These are phyloP conservation scores for Sarcophaga carnaria DNA, from an alignment of 2,888 invertebrate genomes.

Conservation along the genomic window DNA sequence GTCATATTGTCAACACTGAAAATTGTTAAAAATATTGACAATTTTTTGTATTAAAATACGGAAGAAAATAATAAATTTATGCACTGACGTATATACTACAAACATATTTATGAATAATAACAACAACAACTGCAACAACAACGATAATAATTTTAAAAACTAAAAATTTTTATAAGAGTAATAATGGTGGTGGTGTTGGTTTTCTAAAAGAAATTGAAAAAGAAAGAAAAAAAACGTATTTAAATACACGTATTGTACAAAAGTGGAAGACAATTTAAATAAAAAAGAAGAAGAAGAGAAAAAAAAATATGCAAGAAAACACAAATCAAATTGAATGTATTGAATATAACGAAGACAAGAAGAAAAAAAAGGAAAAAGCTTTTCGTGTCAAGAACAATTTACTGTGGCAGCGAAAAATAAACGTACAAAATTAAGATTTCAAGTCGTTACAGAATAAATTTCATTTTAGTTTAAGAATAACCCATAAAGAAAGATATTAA, in stretches of 20 bases:
- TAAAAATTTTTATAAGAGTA: constrained; percentile 25
- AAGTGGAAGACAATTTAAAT: constrained; percentile 42
- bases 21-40: constrained; percentile 33
- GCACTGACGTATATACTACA: background rate
- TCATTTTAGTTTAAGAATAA: too few species aligned
- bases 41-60: constrained; percentile 48
- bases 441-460: too few species aligned
- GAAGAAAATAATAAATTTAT: constrained; percentile 52
- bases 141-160: constrained; percentile 12
- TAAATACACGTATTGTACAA: background rate
- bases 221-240: constrained; percentile 18
- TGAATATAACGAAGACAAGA: constrained; percentile 30
- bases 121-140: constrained; percentile 32
- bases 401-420: background rate
- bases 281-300: background rate
- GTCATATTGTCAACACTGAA: background rate
- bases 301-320: background rate
- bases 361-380: constrained; percentile 25
- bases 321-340: constrained; percentile 11
- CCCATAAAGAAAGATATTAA: too few species aligned
- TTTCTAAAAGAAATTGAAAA: constrained; percentile 14
- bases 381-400: constrained; percentile 61
- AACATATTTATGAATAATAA: background rate
- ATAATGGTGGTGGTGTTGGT: constrained; percentile 26
- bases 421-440: background rate